Percentiles rank a stretch among this genome's conserved stretches.
These are phyloP conservation scores for Apodemia mormo DNA, from an alignment of 2,888 invertebrate species.

Conservation along the genomic window DNA sequence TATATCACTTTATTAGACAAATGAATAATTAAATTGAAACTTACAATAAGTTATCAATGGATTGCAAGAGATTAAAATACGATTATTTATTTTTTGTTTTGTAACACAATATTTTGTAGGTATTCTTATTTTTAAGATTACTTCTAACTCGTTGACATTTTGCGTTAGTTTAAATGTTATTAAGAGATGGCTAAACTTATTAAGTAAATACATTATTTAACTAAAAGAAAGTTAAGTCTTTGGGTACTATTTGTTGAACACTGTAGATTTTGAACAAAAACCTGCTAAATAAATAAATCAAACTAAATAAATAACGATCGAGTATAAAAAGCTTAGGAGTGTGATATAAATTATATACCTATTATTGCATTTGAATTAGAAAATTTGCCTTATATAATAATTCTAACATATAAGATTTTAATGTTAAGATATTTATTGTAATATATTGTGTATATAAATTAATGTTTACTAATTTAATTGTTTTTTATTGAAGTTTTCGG, in stretches of 20 bases:
- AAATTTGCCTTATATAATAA: constrained; percentile 8
- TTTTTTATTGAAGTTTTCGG: background rate
- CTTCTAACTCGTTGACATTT: background rate
- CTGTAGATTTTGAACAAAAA: no score
- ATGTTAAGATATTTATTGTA: constrained; percentile 11
- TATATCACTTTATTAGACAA: no score
- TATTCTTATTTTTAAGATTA: background rate
- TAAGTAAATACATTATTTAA: no score
- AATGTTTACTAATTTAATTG: constrained; percentile 1
- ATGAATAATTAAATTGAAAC: no score
- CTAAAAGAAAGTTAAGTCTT: no score
- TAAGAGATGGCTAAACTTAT: no score
- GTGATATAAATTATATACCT: background rate
- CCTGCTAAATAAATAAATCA: no score
- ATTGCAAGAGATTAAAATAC: background rate
- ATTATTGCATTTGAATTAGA: constrained; percentile 16
- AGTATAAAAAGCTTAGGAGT: background rate
- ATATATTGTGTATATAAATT: constrained; percentile 3
- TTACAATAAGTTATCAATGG: no score
- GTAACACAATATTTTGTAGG: background rate
- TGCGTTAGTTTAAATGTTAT: background rate
- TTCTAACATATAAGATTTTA: background rate
- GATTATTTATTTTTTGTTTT: background rate
- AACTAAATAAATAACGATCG: no score
- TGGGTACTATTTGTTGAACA: no score